Evolutionary conservation across 2,797 vertebrate species (phyloP), one percentile per base, ranked within the genome.

Genomic region (Choloepus didactylus): DNA sequence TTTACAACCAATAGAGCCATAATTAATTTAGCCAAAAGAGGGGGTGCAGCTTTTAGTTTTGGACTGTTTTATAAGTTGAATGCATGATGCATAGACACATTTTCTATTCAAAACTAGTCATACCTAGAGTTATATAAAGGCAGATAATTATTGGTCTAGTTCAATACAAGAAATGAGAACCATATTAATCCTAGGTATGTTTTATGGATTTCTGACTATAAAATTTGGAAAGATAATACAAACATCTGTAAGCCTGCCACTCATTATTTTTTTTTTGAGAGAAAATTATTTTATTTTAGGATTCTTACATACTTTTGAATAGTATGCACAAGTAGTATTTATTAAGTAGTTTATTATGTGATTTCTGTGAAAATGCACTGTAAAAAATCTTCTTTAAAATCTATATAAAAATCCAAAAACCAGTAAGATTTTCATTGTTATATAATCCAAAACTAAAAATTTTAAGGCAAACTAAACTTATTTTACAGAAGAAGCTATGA

Each of bases 211-310:
- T 77, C 35, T 19, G 12, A 56, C 31, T 31, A 9, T 9, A 92
- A 86, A 85, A 31, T 70, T 54, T 66, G 35, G 12, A 27, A 81
- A 79, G 75, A 73, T 67, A 79, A 19, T 73, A 16, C 5, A 54
- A 93, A 85, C 41, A 77, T 82, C 25, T 21, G 56, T 6, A 79
- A n/a, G 46, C 59, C 31, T 66, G 38, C n/a, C 25, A 59, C 35
- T 35, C 10, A 35, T 35, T 2, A 35, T 35, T 35, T 35, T 35
- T 35, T 35, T 35, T 35, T 86, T 73, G 31, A 54, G 23, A 92
- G n/a, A 86, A 66, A 85, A 70, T 85, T 66, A 79, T 82, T 96
- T 93, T 89, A 93, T 85, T 95, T 92, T 88, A 92, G 67, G 14
- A 54, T 84, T 60, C 86, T 76, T n/a, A 81, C 10, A 82, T 67